Evolutionary conservation across 23 tunicate species (phyloP), one percentile per base, ranked within the genome.

Genomic region (Ascidia mentula): DNA sequence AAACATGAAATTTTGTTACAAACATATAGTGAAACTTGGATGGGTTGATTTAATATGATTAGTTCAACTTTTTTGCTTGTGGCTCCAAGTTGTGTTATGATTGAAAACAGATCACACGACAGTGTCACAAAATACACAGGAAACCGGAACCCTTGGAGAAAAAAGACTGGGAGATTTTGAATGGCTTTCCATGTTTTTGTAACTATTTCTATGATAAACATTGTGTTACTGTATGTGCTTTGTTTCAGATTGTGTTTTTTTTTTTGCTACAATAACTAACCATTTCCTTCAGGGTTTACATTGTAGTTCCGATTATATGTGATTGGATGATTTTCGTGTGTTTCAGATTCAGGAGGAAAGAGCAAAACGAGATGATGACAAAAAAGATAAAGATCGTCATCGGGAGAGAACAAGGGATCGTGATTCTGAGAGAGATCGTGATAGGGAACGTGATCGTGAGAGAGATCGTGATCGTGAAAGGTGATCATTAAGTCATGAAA

Each of bases 301-400:
- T 9, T 53, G 13, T 53, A 28, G 22, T 3, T 53, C n/a, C n/a
- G 22, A 28, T 28, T 5, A 1, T 53, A 3, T 53, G 65, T 53
- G 22, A 53, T 53, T n/a, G n/a, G n/a, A n/a, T n/a, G n/a, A n/a
- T n/a, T n/a, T n/a, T n/a, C n/a, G 31, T 61, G 46, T 73, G 18
- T 59, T 75, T 31, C 81, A 83, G 87, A 31, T 42, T 18, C 87
- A 83, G 30, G 87, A 83, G 33, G 87, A 83, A 65, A 60, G 61
- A 31, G 33, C 40, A 46, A 83, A 83, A 69, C 45, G n/a, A 31
- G 38, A 45, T 18, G 72, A 73, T 6, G 86, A 82, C 35, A 45
- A 72, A 82, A 42, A 34, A 53, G 72, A 73, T 26, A 73, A 59
- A 59, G 69, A 74, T 37, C 72, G 75, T 28, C 38, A 74, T 59